phyloP scores from a whole-genome alignment of 64 coral and sea anemone species.

The Anthopleura sola region DNA sequence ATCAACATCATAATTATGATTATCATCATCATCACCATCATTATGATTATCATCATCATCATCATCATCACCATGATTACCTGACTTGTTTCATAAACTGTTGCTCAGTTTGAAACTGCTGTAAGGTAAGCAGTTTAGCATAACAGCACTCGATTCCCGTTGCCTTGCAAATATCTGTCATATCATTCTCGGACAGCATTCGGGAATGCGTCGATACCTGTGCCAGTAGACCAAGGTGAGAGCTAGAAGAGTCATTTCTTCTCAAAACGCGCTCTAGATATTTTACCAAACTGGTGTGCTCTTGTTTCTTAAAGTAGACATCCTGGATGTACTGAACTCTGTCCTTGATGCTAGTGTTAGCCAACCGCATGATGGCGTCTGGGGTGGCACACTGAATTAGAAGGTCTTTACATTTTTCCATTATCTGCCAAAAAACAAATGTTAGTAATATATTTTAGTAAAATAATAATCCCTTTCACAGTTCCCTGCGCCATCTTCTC shows the following conservation, averaged over 20 bases:
- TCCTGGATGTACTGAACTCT: constrained; percentile 18
- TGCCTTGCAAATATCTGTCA: constrained; percentile 23
- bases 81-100: constrained; percentile 64
- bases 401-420: constrained; percentile 32
- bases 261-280: constrained; percentile 30
- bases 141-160: constrained; percentile 26
- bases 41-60: too few relatives aligned
- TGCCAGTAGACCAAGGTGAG: not conserved
- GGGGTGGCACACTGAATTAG: constrained; percentile 73
- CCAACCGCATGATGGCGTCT: constrained; percentile 52
- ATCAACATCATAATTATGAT: too few relatives aligned
- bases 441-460: too few relatives aligned
- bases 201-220: constrained; percentile 70
- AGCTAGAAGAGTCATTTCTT: not conserved
- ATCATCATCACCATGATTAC: not conserved
- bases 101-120: constrained; percentile 82
- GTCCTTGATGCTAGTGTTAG: constrained; percentile 5
- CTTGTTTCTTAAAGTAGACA: constrained; percentile 59
- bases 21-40: too few relatives aligned
- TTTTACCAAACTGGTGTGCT: constrained; percentile 58
- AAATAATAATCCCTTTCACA: too few relatives aligned
- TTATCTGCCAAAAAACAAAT: constrained; percentile 36
- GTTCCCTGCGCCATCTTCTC: too few relatives aligned
- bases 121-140: constrained; percentile 47
- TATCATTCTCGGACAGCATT: constrained; percentile 54